Conservation (phyloP, 2,797 vertebrate genomes). For the Carcharodon carcharias region DNA sequence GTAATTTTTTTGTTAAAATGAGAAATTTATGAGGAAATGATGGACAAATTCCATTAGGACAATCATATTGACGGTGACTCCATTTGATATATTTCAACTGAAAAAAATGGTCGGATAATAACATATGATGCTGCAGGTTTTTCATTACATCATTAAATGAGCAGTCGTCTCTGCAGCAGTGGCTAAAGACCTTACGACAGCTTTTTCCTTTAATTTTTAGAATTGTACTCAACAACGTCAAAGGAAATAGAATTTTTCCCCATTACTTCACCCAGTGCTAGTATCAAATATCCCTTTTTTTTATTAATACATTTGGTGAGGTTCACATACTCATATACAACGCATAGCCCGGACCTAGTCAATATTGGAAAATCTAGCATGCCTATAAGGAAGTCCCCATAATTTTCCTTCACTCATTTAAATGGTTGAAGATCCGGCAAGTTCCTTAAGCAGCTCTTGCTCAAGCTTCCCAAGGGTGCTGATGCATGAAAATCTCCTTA, state of each 20-base stretch:
- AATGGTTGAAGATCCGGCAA: neutral
- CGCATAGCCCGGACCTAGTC: neutral
- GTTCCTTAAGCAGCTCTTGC: neutral
- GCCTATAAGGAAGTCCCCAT: neutral
- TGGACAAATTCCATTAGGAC: constrained; percentile 15
- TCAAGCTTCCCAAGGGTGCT: too few species aligned
- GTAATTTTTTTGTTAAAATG: neutral
- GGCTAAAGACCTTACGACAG: neutral
- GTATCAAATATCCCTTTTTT: neutral
- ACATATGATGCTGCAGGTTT: neutral
- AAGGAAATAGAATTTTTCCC: neutral
- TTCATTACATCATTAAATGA: constrained; percentile 3
- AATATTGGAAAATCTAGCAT: neutral
- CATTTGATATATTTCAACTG: neutral
- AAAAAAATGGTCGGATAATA: neutral
- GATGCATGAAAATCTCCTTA: neutral
- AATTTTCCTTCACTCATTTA: neutral
- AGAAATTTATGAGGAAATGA: neutral
- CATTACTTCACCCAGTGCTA: neutral
- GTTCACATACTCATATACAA: neutral
- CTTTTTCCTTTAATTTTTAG: neutral
- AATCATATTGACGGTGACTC: neutral
- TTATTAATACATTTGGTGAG: neutral
- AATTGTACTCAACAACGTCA: neutral
- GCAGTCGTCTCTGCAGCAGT: neutral